These are phyloP conservation scores for Peromyscus eremicus DNA, from an alignment of 2,797 vertebrate species.

Conservation along the genomic window DNA sequence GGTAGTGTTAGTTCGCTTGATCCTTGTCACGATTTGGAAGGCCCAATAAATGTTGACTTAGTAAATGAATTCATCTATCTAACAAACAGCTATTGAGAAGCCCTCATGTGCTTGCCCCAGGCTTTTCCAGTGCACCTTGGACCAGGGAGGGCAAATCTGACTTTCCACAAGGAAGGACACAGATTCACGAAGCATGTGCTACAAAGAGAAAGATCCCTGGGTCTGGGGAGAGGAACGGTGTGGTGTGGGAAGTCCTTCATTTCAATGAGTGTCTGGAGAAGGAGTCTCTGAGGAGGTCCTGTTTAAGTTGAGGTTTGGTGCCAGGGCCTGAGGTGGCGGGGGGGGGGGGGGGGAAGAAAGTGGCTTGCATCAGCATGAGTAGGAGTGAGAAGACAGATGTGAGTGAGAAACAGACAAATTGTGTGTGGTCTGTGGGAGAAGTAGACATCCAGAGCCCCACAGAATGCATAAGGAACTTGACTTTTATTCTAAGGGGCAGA, in stretches of 20 bases:
- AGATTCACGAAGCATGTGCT: not conserved
- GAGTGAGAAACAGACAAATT: not conserved
- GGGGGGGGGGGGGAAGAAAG: not conserved
- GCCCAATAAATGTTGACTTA: not conserved
- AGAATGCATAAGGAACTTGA: not conserved
- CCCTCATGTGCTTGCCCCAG: not conserved
- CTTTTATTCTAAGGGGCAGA: conserved; percentile 3
- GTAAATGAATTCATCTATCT: conserved; percentile 2
- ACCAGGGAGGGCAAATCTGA: not conserved
- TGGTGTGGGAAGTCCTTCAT: not conserved
- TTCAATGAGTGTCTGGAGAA: not conserved
- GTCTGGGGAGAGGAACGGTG: not conserved
- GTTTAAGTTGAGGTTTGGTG: not conserved
- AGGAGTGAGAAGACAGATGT: not conserved
- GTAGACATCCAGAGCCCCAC: not conserved
- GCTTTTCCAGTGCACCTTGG: conserved; percentile 11
- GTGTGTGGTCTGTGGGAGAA: rapidly evolving
- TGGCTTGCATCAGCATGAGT: not conserved
- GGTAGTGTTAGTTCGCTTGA: not conserved
- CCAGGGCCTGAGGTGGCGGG: not conserved
- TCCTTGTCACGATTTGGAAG: not conserved
- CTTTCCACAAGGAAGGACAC: not conserved
- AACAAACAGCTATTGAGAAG: not conserved
- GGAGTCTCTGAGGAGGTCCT: not conserved
- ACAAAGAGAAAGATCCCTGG: not conserved